Base-by-base conservation (phyloP, 2,113 vertebrate species). In the Chelonoidis abingdonii region DNA sequence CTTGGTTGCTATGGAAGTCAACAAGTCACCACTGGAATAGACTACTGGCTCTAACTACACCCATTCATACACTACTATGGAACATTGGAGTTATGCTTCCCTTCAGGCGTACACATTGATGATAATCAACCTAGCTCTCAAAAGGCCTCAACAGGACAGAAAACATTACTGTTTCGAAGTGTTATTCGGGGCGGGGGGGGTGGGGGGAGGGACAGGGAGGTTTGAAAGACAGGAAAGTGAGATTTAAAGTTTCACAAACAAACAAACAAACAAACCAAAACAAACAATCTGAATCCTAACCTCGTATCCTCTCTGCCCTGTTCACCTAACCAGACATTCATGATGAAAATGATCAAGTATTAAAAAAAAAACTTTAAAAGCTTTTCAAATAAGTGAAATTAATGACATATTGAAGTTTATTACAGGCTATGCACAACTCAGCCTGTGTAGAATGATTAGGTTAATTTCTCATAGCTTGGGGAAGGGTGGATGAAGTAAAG, bases 1-100 rank as follows among this genome's bases (percentile, higher is more conserved):
- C 49, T 88, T 94, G 76, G 86, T 47, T 93, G 83, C 79, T 86
- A 86, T 54, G 76, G 76, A 94, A 97, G 90, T 84, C 1, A 80
- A 49, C 52, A 88, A 86, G 21, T 89, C 83, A 83, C 82, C 92
- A 95, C 89, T 83, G 76, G 54, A 93, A 75, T 76, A 81, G 6
- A 12, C 4, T 83, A 10, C 72, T 93, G 24, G 24, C 6, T 97
- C 80, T 69, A 86, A 80, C 31, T 41, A 75, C 84, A 89, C 78
- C 84, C 76, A 59, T 16, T 14, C 8, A 56, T 54, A 41, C 80
- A 69, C 8, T 79, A 80, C 8, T 27, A 81, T 69, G 12, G 93
- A 69, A 83, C 53, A 94, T 29, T 79, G 76, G 76, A 93, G 38
- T 78, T 92, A 93, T 31, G 49, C 13, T 93, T 27, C 84, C 59